Percentiles rank a stretch among this genome's conserved stretches.
These are phyloP conservation scores for Morone saxatilis DNA, from an alignment of 2,113 vertebrate species.

Conservation along the genomic window DNA sequence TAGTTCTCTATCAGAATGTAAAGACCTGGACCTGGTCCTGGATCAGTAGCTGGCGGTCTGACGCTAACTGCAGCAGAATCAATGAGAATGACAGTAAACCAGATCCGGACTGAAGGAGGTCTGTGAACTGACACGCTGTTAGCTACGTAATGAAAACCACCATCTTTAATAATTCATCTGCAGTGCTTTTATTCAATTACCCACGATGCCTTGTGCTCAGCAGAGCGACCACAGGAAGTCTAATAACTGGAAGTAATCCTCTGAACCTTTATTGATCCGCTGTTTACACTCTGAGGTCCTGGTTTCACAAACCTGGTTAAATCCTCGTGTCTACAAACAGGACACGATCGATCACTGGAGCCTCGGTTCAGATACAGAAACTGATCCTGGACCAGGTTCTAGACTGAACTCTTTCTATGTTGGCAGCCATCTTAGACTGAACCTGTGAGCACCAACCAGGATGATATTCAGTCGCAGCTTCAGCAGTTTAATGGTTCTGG, in stretches of 20 bases:
- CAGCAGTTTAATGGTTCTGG: no score
- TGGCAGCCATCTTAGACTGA: no score
- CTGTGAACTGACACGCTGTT: constrained; percentile 53
- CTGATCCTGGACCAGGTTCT: no score
- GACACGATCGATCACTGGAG: no score
- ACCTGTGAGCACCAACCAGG: no score
- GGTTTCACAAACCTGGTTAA: background rate
- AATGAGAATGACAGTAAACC: no score
- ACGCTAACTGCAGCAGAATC: no score
- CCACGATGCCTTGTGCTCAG: constrained; percentile 16
- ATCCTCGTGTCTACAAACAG: background rate
- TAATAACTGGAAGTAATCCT: constrained; percentile 38
- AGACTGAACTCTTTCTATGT: no score
- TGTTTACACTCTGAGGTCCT: background rate
- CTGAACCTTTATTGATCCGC: background rate
- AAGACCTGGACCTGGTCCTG: background rate
- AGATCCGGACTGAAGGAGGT: background rate
- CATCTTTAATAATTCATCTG: constrained; percentile 62
- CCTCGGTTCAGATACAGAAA: no score
- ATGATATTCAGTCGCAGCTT: no score
- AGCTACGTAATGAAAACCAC: constrained; percentile 59
- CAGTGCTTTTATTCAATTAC: constrained; percentile 63
- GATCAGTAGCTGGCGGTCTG: background rate
- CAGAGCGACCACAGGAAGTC: constrained; percentile 13
- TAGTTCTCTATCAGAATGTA: no score